Evolutionary conservation across 35 echinoderm and acorn worm species (phyloP).

Genomic region (Antedon bifida): DNA sequence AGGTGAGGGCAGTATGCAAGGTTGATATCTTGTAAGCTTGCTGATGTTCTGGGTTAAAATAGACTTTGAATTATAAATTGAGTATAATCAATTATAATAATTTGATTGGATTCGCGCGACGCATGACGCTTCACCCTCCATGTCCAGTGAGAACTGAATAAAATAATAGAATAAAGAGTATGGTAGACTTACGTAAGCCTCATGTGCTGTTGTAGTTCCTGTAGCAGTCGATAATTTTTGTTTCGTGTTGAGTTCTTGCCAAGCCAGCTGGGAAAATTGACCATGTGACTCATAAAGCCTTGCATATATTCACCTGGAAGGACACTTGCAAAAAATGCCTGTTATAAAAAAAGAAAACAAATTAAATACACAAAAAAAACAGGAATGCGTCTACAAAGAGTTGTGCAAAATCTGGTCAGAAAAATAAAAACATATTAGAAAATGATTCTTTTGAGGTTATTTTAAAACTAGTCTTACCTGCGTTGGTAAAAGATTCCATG

Average conservation of each 20-base stretch:
- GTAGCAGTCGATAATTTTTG: constrained; percentile 75
- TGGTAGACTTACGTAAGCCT: constrained; percentile 21
- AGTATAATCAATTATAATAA: too few species aligned
- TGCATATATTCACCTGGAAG: constrained; percentile 73
- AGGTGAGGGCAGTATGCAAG: constrained; percentile 64
- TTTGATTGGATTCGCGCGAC: too few species aligned
- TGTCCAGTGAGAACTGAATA: too few species aligned
- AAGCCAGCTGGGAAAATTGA: constrained; percentile 88
- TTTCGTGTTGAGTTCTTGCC: constrained; percentile 80
- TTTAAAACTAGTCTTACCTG: constrained; percentile 28
- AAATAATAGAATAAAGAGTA: too few species aligned
- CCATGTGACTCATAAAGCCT: constrained; percentile 62
- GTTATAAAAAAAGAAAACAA: background rate
- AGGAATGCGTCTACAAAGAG: too few species aligned
- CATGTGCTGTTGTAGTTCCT: constrained; percentile 55
- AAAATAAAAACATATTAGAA: too few species aligned
- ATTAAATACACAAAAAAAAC: too few species aligned
- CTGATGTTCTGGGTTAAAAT: constrained; percentile 31
- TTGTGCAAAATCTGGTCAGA: too few species aligned
- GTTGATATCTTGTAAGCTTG: constrained; percentile 47
- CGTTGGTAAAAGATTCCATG: constrained; percentile 76
- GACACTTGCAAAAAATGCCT: constrained; percentile 86
- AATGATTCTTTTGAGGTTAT: too few species aligned
- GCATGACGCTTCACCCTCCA: too few species aligned
- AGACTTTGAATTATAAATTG: too few species aligned